phyloP scores from a whole-genome alignment of 1,140 invertebrate genomes.

The Uloborus diversus region DNA sequence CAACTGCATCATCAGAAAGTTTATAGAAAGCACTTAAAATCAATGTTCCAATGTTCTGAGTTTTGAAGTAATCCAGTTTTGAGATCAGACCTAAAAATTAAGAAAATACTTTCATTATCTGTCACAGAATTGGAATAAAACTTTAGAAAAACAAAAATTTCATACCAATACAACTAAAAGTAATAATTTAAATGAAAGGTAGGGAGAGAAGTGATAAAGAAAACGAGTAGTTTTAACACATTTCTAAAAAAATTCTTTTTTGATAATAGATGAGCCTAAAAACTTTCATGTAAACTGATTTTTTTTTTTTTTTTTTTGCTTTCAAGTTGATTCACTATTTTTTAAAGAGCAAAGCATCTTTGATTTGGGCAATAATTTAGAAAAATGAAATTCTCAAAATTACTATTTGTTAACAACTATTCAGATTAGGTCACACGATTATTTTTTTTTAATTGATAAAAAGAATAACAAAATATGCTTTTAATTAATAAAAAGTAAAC shows the following conservation, averaged over 20 bases:
- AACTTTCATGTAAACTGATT: not conserved
- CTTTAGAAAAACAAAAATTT: not conserved
- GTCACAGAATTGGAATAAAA: not conserved
- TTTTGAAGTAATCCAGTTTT: conserved; percentile 67
- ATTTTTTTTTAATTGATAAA: no score
- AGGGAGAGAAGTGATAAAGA: not conserved
- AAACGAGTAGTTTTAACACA: no score
- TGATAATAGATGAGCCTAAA: no score
- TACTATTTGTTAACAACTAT: no score
- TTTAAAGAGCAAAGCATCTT: no score
- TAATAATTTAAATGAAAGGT: not conserved
- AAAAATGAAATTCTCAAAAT: no score
- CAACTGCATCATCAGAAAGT: conserved; percentile 74
- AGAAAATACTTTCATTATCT: not conserved
- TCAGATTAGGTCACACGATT: no score
- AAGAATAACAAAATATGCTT: no score
- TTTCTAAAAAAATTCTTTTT: not conserved
- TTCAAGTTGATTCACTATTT: no score
- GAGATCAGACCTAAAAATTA: conserved; percentile 62
- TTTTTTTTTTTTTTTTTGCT: not conserved
- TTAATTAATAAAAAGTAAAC: no score
- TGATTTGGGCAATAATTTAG: no score
- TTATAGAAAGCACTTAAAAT: conserved; percentile 79
- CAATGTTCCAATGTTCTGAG: conserved; percentile 72
- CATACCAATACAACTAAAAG: not conserved